A percentile compares a stretch with the other conserved stretches of the same genome.
Conservation (phyloP, 2,113 vertebrate genomes). For the Steatornis caripensis region DNA sequence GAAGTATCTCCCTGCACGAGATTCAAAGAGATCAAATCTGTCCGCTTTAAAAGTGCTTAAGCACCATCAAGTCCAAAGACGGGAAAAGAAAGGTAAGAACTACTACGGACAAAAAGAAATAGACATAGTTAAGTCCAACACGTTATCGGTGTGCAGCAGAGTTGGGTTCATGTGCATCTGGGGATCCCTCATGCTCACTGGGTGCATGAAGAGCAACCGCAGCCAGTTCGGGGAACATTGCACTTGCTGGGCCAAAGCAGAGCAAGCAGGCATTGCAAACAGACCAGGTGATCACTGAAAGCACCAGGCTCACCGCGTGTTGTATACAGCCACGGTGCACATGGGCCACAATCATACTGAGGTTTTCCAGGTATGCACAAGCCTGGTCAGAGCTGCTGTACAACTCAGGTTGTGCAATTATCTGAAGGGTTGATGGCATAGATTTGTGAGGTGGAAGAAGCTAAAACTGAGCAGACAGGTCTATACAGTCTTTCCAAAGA, state of each 20-base stretch:
- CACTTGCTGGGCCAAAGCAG: rapidly evolving
- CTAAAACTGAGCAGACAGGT: not conserved
- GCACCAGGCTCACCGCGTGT: not conserved
- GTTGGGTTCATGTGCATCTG: not conserved
- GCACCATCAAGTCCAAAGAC: not conserved
- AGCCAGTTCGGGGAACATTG: not conserved
- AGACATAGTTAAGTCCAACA: not conserved
- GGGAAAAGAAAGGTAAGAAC: not conserved
- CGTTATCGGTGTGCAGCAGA: not conserved
- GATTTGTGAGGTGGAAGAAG: not conserved
- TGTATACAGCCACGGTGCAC: not conserved
- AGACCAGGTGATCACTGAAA: not conserved
- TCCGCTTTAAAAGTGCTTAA: not conserved
- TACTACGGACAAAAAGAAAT: not conserved
- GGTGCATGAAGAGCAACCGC: not conserved
- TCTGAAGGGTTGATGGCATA: not conserved
- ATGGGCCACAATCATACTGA: rapidly evolving
- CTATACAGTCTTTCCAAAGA: not conserved
- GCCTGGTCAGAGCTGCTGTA: not conserved
- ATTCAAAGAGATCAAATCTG: not conserved
- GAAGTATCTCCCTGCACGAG: not conserved
- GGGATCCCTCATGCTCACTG: not conserved
- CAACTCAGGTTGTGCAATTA: not conserved
- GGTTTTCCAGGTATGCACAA: not conserved
- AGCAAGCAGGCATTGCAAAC: not conserved